Percentiles rank a stretch among this genome's conserved stretches.
phyloP scores from a whole-genome alignment of 1,140 invertebrate species.

The Hyposmocoma kahamanoa region DNA sequence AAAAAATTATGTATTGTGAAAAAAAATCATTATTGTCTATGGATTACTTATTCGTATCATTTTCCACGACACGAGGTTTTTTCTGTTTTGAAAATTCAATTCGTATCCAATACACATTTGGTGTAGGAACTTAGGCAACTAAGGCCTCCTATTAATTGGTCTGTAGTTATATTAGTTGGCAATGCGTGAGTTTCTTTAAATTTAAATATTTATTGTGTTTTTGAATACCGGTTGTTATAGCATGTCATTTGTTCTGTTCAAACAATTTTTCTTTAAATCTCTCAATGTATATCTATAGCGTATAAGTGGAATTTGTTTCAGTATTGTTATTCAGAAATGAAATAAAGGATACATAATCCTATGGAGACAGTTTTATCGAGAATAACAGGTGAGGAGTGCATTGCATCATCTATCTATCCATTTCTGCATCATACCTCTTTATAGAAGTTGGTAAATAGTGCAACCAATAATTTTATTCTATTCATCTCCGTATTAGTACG shows the following conservation, averaged over 20 bases:
- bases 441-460: not conserved
- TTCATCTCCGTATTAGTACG: not conserved
- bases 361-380: constrained; percentile 27
- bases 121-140: not conserved
- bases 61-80: constrained; percentile 3
- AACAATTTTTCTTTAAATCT: not conserved
- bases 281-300: not conserved
- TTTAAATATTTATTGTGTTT: not conserved
- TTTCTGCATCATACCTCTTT: not conserved
- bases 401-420: constrained; percentile 3
- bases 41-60: not conserved
- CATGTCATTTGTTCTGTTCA: not conserved
- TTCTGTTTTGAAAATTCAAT: not conserved
- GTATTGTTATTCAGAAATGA: constrained; percentile 22
- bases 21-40: not conserved
- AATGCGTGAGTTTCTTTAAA: not conserved
- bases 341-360: constrained; percentile 32
- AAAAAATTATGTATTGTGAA: not conserved
- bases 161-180: not conserved
- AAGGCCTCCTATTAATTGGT: not conserved
- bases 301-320: constrained; percentile 18
- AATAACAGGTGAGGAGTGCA: constrained; percentile 28
- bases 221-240: not conserved
- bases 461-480: not conserved
- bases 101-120: not conserved